These are phyloP conservation scores for Polyommatus icarus DNA, from an alignment of 2,888 invertebrate species.

Conservation along the genomic window DNA sequence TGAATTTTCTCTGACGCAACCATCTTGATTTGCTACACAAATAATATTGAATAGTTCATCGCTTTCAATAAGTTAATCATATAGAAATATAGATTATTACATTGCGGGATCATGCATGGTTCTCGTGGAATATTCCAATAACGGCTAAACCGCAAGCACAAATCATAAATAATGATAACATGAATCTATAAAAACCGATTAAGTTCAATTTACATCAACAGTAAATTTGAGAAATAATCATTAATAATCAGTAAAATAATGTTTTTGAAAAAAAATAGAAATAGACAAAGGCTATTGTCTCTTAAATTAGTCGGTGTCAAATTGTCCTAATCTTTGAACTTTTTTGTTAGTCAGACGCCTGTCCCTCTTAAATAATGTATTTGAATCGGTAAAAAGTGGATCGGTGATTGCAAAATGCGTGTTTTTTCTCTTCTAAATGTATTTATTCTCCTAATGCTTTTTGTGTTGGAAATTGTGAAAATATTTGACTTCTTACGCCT, in stretches of 20 bases:
- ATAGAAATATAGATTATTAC: too few species aligned
- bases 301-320: conserved; percentile 1
- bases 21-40: neutral
- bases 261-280: neutral
- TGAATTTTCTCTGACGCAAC: neutral
- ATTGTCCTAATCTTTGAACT: conserved; percentile 22
- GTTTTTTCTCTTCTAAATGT: neutral
- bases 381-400: conserved; percentile 25
- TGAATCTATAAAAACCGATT: too few species aligned
- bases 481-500: neutral
- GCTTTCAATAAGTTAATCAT: too few species aligned
- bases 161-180: too few species aligned
- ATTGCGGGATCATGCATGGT: too few species aligned
- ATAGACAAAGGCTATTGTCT: conserved; percentile 6
- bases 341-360: conserved; percentile 13
- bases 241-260: neutral
- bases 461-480: neutral
- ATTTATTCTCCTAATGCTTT: neutral
- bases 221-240: neutral
- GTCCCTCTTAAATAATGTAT: conserved; percentile 27
- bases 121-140: too few species aligned
- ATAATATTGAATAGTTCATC: neutral
- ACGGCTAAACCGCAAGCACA: too few species aligned
- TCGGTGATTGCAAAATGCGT: conserved; percentile 25
- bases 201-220: too few species aligned